These are phyloP conservation scores for Vireo griseus DNA, from an alignment of 2,797 vertebrate species.

Conservation along the genomic window DNA sequence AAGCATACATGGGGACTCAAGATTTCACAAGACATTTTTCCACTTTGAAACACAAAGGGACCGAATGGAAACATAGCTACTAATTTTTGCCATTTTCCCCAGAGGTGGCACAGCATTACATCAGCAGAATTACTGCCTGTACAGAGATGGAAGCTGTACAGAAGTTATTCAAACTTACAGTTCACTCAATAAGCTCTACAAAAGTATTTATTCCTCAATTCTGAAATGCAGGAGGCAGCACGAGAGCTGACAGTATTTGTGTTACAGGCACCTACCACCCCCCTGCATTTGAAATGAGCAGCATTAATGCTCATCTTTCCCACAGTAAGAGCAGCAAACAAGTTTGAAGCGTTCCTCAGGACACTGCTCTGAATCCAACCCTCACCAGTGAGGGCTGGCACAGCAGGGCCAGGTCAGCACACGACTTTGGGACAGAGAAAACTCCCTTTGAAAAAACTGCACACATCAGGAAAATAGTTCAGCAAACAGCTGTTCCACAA, in stretches of 20 bases:
- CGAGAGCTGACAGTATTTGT: neutral
- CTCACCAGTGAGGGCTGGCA: neutral
- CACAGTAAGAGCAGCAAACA: neutral
- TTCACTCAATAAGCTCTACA: neutral
- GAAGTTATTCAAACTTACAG: neutral
- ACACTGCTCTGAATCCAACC: neutral
- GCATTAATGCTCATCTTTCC: neutral
- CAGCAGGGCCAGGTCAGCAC: neutral
- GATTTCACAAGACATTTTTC: neutral
- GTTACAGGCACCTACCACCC: neutral
- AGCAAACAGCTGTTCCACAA: neutral
- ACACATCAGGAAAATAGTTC: neutral
- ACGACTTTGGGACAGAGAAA: neutral
- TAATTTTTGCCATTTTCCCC: neutral
- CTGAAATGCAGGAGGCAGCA: neutral
- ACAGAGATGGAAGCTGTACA: neutral
- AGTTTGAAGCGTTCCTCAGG: neutral
- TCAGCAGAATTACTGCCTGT: neutral
- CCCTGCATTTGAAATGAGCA: neutral
- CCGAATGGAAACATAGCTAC: fast-evolving
- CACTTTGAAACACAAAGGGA: neutral
- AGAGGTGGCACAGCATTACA: neutral
- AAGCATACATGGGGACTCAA: neutral
- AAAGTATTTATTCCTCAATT: neutral
- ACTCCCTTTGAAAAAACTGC: neutral